Evolutionary conservation across 2,113 vertebrate genomes (phyloP).

Genomic region (Zosterops lateralis): DNA sequence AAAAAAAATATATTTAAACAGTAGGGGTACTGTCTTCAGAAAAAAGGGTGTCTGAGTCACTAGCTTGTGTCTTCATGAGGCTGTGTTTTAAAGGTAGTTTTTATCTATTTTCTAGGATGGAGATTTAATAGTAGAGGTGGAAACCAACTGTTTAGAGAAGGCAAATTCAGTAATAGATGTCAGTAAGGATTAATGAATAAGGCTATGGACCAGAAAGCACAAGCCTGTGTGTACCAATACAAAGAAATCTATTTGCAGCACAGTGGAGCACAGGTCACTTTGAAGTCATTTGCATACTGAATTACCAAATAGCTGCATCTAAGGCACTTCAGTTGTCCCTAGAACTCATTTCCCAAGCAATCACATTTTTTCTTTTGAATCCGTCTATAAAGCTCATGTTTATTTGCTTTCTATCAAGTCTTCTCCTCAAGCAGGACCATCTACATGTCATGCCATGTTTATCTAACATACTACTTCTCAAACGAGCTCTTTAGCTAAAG

Average conservation of each 20-base stretch:
- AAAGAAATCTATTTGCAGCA: slow-evolving; percentile 55
- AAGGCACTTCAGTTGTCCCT: neutral
- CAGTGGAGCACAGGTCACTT: slow-evolving; percentile 43
- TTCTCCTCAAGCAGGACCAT: neutral
- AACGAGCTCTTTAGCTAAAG: neutral
- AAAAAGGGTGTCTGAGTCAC: neutral
- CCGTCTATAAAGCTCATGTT: neutral
- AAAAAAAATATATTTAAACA: slow-evolving; percentile 12
- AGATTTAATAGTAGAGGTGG: slow-evolving; percentile 54
- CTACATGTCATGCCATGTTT: neutral
- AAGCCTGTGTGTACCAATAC: slow-evolving; percentile 30
- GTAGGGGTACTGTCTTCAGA: neutral
- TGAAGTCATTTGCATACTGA: slow-evolving; percentile 38
- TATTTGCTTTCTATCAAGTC: neutral
- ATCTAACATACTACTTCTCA: neutral
- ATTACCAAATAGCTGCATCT: slow-evolving; percentile 11
- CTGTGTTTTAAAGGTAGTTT: slow-evolving; percentile 8
- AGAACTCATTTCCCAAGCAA: neutral
- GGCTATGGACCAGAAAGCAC: slow-evolving; percentile 42
- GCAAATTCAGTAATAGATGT: slow-evolving; percentile 55
- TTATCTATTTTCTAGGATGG: neutral
- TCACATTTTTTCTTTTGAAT: neutral
- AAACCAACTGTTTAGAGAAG: slow-evolving; percentile 42
- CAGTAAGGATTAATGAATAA: slow-evolving; percentile 66
- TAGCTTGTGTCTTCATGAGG: neutral